These are phyloP conservation scores for Amorpha juglandis DNA, from an alignment of 2,888 invertebrate genomes.

Conservation along the genomic window DNA sequence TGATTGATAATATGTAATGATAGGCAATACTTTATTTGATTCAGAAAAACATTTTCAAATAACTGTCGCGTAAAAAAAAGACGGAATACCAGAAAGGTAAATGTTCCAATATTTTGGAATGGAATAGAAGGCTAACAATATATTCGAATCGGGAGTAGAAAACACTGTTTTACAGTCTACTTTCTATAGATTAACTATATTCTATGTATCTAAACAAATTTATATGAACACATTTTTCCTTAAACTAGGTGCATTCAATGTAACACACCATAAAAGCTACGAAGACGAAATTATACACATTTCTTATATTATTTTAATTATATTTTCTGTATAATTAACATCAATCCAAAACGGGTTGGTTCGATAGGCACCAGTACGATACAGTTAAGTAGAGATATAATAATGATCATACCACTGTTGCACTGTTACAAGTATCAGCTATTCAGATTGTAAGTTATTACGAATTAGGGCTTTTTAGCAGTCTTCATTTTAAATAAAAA, in stretches of 20 bases:
- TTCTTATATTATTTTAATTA: conserved; percentile 47
- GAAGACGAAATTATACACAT: conserved; percentile 49
- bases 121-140: conserved; percentile 4
- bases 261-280: conserved; percentile 68
- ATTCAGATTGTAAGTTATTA: too few species aligned
- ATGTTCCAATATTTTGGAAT: conserved; percentile 8
- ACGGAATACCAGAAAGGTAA: neutral
- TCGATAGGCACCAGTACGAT: neutral
- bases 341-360: neutral
- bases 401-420: neutral
- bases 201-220: conserved; percentile 78
- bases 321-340: conserved; percentile 42
- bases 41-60: conserved; percentile 3
- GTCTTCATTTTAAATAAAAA: conserved; percentile 3
- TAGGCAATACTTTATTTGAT: conserved; percentile 41
- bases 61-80: neutral
- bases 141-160: conserved; percentile 42
- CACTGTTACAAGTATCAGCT: too few species aligned
- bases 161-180: conserved; percentile 80
- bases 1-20: conserved; percentile 50
- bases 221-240: conserved; percentile 83
- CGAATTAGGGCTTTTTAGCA: too few species aligned
- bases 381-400: neutral
- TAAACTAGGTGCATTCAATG: conserved; percentile 73
- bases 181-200: conserved; percentile 71